Conservation (phyloP, 2,888 invertebrate species). For the Bellardia bayeri region DNA sequence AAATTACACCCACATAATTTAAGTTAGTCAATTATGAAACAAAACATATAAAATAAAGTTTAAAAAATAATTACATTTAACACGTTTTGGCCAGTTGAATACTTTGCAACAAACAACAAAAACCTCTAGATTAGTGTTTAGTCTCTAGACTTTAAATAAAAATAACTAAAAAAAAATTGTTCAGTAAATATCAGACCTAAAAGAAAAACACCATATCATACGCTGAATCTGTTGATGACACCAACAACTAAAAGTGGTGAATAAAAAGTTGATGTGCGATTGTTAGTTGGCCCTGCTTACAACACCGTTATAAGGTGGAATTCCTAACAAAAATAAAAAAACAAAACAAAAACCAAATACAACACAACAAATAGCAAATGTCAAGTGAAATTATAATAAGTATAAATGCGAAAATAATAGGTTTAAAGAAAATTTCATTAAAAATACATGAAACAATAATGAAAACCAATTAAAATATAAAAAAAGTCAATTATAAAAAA, state of each 20-base stretch:
- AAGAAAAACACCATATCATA: background rate
- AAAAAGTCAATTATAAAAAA: constrained; percentile 48
- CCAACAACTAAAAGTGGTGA: constrained; percentile 53
- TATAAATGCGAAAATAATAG: constrained; percentile 3
- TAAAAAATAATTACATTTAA: constrained; percentile 1
- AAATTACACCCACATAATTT: constrained; percentile 14
- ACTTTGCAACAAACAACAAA: background rate
- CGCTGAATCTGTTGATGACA: constrained; percentile 62
- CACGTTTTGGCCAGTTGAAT: background rate
- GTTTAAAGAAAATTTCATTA: constrained; percentile 13
- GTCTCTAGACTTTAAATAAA: constrained; percentile 25
- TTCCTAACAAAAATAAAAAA: constrained; percentile 40
- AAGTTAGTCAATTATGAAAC: constrained; percentile 37
- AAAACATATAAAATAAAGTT: constrained; percentile 5
- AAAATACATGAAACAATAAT: constrained; percentile 9
- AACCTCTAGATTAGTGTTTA: background rate
- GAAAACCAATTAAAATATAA: background rate
- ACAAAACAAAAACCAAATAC: background rate
- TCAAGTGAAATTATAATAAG: constrained; percentile 50
- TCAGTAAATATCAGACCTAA: constrained; percentile 21
- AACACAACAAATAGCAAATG: constrained; percentile 44
- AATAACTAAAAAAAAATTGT: background rate
- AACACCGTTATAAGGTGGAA: constrained; percentile 59
- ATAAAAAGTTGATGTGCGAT: constrained; percentile 11
- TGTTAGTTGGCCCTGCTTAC: background rate